Base-by-base conservation (phyloP, 2,888 invertebrate genomes). In the Frankliniella fusca region DNA sequence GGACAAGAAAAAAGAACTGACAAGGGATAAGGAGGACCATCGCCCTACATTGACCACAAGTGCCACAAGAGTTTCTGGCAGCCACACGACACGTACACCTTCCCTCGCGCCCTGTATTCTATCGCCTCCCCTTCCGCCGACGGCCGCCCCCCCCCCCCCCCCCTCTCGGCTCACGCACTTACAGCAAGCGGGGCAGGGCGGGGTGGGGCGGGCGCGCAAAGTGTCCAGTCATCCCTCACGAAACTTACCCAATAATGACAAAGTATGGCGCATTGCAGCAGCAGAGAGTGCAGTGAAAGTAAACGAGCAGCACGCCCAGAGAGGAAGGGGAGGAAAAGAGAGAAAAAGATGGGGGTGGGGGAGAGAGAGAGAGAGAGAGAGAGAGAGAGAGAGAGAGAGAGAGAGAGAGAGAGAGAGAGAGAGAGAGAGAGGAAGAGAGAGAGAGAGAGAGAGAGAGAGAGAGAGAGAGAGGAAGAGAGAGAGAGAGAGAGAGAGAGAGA, bases 171-270 rank as follows among this genome's bases (percentile, higher is more conserved):
- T 38, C 38, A 38, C 38, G 38, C 38, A 38, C 38, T 38, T 38
- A 38, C 38, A 38, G 38, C 38, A 38, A 5, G 38, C 38, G 70
- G 23, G 23, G 23, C 3, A 23, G 23, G 70, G 23, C 11, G 23
- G 11, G 23, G 23, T 23, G 70, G 23, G 27, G 27, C 12, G 70
- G 27, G 11, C 70, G 11, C 70, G 38, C 38, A 38, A 38, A 38
- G 38, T 61, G 61, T 61, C 61, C 61, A 61, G 70, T 76, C 70
- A 76, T 76, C 70, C 23, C 70, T 76, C 70, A 76, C 23, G 27
- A 76, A 76, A 76, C 70, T 76, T 76, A 12, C 70, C 27, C 70
- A 76, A 76, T 76, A 76, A 76, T 76, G 70, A 76, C 70, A 76
- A 76, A 76, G 70, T 76, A 76, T 76, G 70, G 27, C 70, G 70